Evolutionary conservation across 2,888 invertebrate species (phyloP), one percentile per base, ranked within the genome.

Genomic region (Lasioglossum calceatum): DNA sequence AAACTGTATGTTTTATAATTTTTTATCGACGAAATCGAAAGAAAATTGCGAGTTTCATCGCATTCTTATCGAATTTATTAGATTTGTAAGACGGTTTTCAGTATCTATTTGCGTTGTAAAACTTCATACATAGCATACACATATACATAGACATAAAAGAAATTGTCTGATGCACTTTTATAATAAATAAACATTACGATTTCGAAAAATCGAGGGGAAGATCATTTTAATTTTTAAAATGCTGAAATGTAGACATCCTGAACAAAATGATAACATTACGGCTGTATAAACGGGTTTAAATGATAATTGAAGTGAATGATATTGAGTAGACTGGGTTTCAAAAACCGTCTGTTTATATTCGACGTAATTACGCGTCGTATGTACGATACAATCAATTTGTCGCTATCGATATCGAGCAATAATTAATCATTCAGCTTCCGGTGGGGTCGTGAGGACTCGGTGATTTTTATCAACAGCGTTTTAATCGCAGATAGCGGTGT

Each of bases 381-480:
- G 47, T 47, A 8, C 7, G 7, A 19, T 7, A 32, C 2, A 32
- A 32, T 16, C 32, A 64, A 64, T 64, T 32, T 32, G 16, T 64
- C 32, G 67, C 7, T 67, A 36, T 36, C 16, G 36, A 19, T 36
- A 32, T 36, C 19, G 27, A 39, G 23, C 19, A 64, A 64, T 16
- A 23, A 42, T n/a, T 39, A 7, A 76, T 75, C 44, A 42, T 39
- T 32, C 4, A 1, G n/a, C 7, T 8, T 71, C n/a, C 32, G 47
- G 67, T 27, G 8, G 32, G 36, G 16, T 23, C 70, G 23, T 54
- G 10, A 2, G 14, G 23, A 64, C 10, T 23, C 27, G 14, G 71
- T 27, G 16, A 23, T 72, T 50, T 54, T 77, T 73, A 77, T 84
- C 82, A 14, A 12, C 2, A 39, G 16, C n/a, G 23, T 36, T 36